Evolutionary conservation across 2,888 invertebrate genomes (phyloP).

Genomic region (Caenorhabditis sp.): DNA sequence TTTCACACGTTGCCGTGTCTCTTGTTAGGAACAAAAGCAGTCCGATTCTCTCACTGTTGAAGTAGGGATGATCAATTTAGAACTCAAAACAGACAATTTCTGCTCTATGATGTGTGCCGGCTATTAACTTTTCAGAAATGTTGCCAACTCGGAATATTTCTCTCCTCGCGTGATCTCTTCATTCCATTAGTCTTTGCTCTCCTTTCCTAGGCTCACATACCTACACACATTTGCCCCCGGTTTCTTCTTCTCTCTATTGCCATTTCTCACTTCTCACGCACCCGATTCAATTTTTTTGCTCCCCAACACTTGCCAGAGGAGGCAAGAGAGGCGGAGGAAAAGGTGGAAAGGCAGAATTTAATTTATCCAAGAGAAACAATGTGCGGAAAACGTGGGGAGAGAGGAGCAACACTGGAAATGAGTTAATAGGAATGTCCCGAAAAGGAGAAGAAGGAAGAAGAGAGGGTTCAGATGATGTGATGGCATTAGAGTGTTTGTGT

Average conservation of each 20-base stretch:
- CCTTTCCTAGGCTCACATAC: constrained; percentile 30
- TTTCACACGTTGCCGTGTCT: background rate
- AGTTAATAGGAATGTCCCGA: constrained; percentile 1
- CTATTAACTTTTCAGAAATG: constrained; percentile 41
- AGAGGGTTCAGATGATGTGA: constrained; percentile 15
- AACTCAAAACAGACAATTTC: background rate
- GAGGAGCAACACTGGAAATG: background rate
- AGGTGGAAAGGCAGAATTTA: constrained; percentile 6
- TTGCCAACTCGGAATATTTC: constrained; percentile 16
- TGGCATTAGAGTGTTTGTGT: constrained; percentile 2
- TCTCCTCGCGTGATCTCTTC: constrained; percentile 39
- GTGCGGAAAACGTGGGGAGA: background rate
- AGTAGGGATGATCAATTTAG: no score
- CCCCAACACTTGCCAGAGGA: constrained; percentile 1
- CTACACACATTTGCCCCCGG: constrained; percentile 18
- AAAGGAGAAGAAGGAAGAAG: constrained; percentile 13
- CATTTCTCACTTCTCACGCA: constrained; percentile 32
- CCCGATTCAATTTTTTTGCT: constrained; percentile 35
- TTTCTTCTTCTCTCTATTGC: background rate
- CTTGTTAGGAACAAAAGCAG: no score
- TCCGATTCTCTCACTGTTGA: no score
- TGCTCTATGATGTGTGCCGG: background rate
- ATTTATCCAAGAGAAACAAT: constrained; percentile 14
- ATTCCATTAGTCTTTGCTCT: constrained; percentile 42
- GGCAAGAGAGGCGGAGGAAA: background rate